Conservation (phyloP, 2,888 invertebrate species). For the Bembecia ichneumoniformis region DNA sequence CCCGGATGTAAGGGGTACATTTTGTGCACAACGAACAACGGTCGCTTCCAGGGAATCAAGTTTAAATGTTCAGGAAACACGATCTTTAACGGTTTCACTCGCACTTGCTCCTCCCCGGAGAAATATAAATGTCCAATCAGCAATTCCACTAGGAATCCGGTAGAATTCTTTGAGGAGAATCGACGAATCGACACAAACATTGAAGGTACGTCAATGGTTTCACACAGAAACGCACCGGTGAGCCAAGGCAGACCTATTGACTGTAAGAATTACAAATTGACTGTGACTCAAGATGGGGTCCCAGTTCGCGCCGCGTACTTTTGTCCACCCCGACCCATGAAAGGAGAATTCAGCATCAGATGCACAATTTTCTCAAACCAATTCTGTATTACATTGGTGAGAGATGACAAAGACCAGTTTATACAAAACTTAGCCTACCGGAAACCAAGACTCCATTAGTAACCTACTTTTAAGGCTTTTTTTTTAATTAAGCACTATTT, state of each 20-base stretch:
- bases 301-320: constrained; percentile 49
- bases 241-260: constrained; percentile 36
- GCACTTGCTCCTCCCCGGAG: constrained; percentile 50
- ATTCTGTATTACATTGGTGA: constrained; percentile 54
- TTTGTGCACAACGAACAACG: constrained; percentile 54
- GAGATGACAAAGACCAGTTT: constrained; percentile 49
- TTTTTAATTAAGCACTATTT: no score
- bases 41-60: constrained; percentile 57
- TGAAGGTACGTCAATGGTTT: constrained; percentile 6
- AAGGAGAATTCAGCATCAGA: constrained; percentile 34
- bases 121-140: constrained; percentile 52
- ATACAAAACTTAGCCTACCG: constrained; percentile 35
- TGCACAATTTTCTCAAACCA: constrained; percentile 63
- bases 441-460: constrained; percentile 28
- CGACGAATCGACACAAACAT: constrained; percentile 21
- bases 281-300: constrained; percentile 41
- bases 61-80: constrained; percentile 60
- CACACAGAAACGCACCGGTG: neutral
- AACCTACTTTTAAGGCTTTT: no score
- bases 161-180: constrained; percentile 27
- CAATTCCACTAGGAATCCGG: constrained; percentile 25
- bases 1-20: constrained; percentile 63
- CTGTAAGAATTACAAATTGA: constrained; percentile 60
- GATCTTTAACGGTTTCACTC: constrained; percentile 50
- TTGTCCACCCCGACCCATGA: constrained; percentile 46